Evolutionary conservation across 2,888 invertebrate genomes (phyloP).

Genomic region (Leucania comma): DNA sequence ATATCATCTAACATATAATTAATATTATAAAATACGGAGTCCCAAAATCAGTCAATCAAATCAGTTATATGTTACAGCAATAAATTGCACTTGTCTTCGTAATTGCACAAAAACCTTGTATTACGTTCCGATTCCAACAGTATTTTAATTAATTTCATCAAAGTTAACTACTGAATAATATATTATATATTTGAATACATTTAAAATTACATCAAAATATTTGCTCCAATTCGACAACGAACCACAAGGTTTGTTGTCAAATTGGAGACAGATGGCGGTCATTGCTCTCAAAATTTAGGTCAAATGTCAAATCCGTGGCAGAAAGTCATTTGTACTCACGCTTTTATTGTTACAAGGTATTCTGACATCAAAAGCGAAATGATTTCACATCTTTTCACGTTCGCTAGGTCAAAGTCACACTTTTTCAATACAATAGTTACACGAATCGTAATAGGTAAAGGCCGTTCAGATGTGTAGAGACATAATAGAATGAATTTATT

Average conservation of each 20-base stretch:
- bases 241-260: slow-evolving; percentile 6
- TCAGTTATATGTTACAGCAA: too few relatives aligned
- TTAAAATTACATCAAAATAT: background rate
- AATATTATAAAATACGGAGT: too few relatives aligned
- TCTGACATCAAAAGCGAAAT: slow-evolving; percentile 27
- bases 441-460: slow-evolving; percentile 17
- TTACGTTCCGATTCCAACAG: too few relatives aligned
- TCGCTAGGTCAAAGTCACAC: slow-evolving; percentile 52
- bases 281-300: slow-evolving; percentile 40
- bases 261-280: slow-evolving; percentile 37
- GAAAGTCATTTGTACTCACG: slow-evolving; percentile 14
- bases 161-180: background rate
- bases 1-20: too few relatives aligned
- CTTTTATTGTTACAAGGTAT: slow-evolving; percentile 59
- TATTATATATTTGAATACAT: background rate
- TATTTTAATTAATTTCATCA: background rate
- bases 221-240: slow-evolving; percentile 15
- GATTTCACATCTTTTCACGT: slow-evolving; percentile 51
- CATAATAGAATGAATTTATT: slow-evolving; percentile 44
- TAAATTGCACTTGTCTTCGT: too few relatives aligned
- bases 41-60: too few relatives aligned
- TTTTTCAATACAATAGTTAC: slow-evolving; percentile 40
- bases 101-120: too few relatives aligned
- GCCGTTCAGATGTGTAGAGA: slow-evolving; percentile 43
- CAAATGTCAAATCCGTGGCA: slow-evolving; percentile 31